Evolutionary conservation across 2,888 invertebrate species (phyloP).

Genomic region (Scaptomyza parva): DNA sequence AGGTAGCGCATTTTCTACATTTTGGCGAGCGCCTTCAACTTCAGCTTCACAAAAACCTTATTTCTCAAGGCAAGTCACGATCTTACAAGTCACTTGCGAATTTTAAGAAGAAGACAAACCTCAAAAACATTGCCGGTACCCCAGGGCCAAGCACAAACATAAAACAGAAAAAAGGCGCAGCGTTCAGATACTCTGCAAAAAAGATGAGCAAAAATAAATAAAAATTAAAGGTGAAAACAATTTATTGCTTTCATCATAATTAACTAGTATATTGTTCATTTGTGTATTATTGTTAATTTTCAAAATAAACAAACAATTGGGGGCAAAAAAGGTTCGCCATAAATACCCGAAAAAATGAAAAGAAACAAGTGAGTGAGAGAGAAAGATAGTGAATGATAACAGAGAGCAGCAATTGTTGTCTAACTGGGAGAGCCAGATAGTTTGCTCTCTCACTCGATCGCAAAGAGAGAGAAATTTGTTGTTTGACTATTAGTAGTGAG

Average conservation of each 20-base stretch:
- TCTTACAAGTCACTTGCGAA: constrained; percentile 65
- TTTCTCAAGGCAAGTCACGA: constrained; percentile 78
- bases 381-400: constrained; percentile 57
- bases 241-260: too few relatives aligned
- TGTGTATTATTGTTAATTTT: too few relatives aligned
- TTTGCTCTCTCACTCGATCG: too few relatives aligned
- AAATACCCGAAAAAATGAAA: background rate
- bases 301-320: background rate
- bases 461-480: constrained; percentile 16
- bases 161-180: constrained; percentile 4
- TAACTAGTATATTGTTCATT: too few relatives aligned
- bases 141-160: constrained; percentile 34
- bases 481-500: constrained; percentile 37
- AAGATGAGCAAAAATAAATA: background rate
- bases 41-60: constrained; percentile 40
- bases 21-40: constrained; percentile 41
- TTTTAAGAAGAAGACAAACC: constrained; percentile 64
- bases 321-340: constrained; percentile 2
- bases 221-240: too few relatives aligned
- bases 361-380: background rate
- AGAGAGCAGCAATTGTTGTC: constrained; percentile 35
- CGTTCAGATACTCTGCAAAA: background rate
- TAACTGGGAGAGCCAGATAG: constrained; percentile 17
- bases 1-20: constrained; percentile 28
- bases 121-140: constrained; percentile 33